These are phyloP conservation scores for Campylomormyrus tamandua DNA, from an alignment of 2,113 vertebrate genomes.

Conservation along the genomic window DNA sequence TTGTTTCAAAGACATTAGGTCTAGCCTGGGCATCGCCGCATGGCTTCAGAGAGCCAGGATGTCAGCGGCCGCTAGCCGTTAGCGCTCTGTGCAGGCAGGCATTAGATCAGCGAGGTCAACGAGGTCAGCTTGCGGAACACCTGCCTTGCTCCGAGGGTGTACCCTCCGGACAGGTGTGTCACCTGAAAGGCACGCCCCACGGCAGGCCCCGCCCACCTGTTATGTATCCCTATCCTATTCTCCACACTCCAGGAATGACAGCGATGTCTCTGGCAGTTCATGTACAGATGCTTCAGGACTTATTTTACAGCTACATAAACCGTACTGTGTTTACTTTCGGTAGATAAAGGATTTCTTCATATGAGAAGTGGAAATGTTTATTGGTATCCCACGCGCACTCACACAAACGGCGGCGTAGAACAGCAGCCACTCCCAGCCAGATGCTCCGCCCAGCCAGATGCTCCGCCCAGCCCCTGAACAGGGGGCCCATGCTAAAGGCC, in stretches of 20 bases:
- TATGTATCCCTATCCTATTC: neutral
- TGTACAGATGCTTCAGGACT: neutral
- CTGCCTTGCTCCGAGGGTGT: constrained; percentile 29
- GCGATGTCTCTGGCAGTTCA: neutral
- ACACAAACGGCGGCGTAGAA: neutral
- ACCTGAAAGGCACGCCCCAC: constrained; percentile 29
- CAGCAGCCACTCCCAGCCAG: neutral
- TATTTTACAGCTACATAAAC: neutral
- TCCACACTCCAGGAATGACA: neutral
- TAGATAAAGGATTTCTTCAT: neutral
- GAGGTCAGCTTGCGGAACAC: constrained; percentile 6
- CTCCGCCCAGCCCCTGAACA: neutral
- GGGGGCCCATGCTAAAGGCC: constrained; percentile 33
- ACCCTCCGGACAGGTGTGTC: constrained; percentile 30
- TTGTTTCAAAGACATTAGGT: neutral
- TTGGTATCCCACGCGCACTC: neutral
- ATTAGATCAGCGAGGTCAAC: neutral
- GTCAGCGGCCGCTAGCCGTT: neutral
- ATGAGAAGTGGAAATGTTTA: neutral
- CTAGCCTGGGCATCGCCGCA: neutral
- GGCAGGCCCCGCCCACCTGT: constrained; percentile 47
- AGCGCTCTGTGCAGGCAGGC: neutral
- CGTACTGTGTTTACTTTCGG: neutral
- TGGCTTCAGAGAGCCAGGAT: neutral
- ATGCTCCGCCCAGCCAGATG: neutral